Evolutionary conservation across 2,797 vertebrate genomes (phyloP).

Genomic region (Lophura swinhoii): DNA sequence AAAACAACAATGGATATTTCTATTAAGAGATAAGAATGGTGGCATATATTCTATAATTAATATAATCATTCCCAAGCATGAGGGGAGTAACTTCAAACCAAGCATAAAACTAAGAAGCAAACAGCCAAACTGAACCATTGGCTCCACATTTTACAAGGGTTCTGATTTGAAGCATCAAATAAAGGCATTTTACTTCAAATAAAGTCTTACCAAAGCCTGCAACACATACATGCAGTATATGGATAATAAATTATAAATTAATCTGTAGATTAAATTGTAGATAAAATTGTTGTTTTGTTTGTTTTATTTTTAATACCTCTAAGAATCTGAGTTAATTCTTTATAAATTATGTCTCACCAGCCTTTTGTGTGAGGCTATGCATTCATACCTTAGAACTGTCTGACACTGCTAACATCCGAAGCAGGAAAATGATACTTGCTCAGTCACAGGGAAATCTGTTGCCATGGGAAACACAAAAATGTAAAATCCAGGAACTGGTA

Average conservation of each 20-base stretch:
- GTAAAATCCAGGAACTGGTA: not conserved
- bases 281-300: too few species aligned
- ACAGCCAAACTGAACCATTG: not conserved
- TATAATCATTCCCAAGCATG: not conserved
- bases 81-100: not conserved
- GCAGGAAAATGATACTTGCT: conserved; percentile 13
- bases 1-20: not conserved
- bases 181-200: not conserved
- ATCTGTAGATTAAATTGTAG: not conserved
- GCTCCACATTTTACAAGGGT: not conserved
- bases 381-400: not conserved
- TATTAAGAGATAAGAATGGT: not conserved
- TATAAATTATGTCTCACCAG: not conserved
- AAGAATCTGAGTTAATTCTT: not conserved
- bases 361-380: not conserved
- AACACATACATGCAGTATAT: not conserved
- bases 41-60: not conserved
- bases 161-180: not conserved
- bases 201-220: not conserved
- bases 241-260: not conserved
- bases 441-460: conserved; percentile 47
- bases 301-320: not conserved
- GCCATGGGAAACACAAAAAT: conserved; percentile 33
- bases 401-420: not conserved
- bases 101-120: not conserved